Base-by-base conservation (phyloP, 2,888 invertebrate genomes). In the Hydrotaea cyrtoneurina region DNA sequence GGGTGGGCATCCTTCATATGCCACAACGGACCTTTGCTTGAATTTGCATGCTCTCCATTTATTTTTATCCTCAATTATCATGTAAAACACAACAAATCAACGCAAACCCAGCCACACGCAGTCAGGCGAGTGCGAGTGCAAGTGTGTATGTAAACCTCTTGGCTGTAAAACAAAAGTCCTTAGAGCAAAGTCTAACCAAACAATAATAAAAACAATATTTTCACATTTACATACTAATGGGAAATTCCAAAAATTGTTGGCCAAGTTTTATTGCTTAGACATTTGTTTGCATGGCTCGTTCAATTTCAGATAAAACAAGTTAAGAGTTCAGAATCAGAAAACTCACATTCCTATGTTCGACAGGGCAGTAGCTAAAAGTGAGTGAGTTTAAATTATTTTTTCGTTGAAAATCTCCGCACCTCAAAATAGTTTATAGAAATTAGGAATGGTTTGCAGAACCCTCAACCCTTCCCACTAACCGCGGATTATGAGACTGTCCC, bases 141-240 rank as follows among this genome's bases (percentile, higher is more conserved):
- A n/a, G 50, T 50, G 50, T 50, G 50, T n/a, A n/a, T n/a, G 19
- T 7, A 55, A 17, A 17, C 17, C 55, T 19, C 55, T 19, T 5
- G 21, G 21, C 21, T n/a, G 7, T 2, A 55, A 31, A 19, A 19
- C 13, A 59, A 59, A 21, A 21, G 59, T 19, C 64, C 19, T 36
- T 64, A 59, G n/a, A 59, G n/a, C n/a, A 36, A 64, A 31, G 62
- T 36, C n/a, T 57, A 57, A 57, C 4, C 15, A 15, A 62, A 62
- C 62, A 31, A 62, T 36, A 8, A 23, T 7, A 59, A 59, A 7
- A 26, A 62, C 7, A 13, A 62, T 62, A 62, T 31, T 31, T 39
- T 17, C 5, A 57, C 11, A 21, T 64, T 64, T n/a, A 19, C 39
- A 64, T 17, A 55, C n/a, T 19, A 10, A 39, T 62, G 26, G 15